phyloP scores from a whole-genome alignment of 2,797 vertebrate species.

The Darevskia nairensis region DNA sequence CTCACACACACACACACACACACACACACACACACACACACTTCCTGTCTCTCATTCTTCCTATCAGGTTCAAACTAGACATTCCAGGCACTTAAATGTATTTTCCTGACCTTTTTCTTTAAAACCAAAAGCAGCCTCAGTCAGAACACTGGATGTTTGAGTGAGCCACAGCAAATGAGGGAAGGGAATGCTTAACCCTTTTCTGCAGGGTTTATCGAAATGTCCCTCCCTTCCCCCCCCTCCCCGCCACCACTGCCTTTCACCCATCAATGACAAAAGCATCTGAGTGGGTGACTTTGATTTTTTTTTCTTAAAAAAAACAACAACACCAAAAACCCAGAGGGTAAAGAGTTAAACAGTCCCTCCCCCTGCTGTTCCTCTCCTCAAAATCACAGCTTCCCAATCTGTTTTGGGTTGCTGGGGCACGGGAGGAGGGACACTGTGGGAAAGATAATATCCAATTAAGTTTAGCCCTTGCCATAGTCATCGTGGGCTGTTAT shows the following conservation, averaged over 20 bases:
- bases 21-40: not conserved
- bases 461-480: not conserved
- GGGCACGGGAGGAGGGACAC: not conserved
- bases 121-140: not conserved
- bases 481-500: not conserved
- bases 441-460: not conserved
- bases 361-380: not conserved
- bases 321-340: not conserved
- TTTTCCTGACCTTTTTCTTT: not conserved
- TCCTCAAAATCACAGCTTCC: not conserved
- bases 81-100: not conserved
- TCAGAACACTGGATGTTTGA: not conserved
- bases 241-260: not conserved
- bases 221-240: not conserved
- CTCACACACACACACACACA: too few species aligned
- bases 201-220: not conserved
- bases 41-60: not conserved
- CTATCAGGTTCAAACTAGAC: constrained; percentile 2
- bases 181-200: not conserved
- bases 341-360: not conserved
- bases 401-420: not conserved
- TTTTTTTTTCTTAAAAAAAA: too few species aligned
- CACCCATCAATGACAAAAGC: not conserved
- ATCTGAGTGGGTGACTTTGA: not conserved
- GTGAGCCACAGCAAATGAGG: not conserved